These are phyloP conservation scores for Hylia prasina DNA, from an alignment of 2,113 vertebrate genomes.

Conservation along the genomic window DNA sequence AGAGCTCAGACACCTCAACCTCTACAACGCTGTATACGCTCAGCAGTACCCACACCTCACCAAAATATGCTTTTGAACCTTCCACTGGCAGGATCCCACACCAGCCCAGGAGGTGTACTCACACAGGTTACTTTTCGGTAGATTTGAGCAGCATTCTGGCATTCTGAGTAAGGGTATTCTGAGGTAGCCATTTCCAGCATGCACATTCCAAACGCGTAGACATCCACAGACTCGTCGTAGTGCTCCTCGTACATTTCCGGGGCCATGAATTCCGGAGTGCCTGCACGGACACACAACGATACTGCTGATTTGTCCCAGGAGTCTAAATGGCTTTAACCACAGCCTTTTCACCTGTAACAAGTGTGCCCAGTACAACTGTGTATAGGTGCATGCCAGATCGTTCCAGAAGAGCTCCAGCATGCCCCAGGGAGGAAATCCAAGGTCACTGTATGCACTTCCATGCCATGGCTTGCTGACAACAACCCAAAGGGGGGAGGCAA, in stretches of 20 bases:
- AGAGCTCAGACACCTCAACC: background rate
- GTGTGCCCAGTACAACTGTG: background rate
- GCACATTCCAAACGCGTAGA: conserved; percentile 98
- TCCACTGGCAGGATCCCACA: background rate
- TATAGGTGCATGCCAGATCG: background rate
- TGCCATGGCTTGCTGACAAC: background rate
- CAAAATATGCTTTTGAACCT: background rate
- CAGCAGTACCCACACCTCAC: background rate
- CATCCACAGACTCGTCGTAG: conserved; percentile 93
- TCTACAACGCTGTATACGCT: fast-evolving
- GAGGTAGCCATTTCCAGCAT: conserved; percentile 99
- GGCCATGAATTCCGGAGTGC: conserved; percentile 98
- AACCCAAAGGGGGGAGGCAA: background rate
- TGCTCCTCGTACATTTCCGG: conserved; percentile 99
- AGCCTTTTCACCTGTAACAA: background rate
- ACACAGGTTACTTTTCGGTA: conserved; percentile 99
- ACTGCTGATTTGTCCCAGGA: background rate
- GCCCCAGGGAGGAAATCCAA: background rate
- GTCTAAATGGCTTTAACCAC: background rate
- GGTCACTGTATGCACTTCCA: background rate
- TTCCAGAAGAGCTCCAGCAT: background rate
- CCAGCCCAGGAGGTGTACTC: conserved; percentile 52
- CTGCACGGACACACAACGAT: conserved; percentile 51
- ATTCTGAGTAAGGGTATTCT: conserved; percentile 98
- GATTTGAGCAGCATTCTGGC: conserved; percentile 98